Base-by-base conservation (phyloP, 2,888 invertebrate species). In the Allophyes oxyacanthae region DNA sequence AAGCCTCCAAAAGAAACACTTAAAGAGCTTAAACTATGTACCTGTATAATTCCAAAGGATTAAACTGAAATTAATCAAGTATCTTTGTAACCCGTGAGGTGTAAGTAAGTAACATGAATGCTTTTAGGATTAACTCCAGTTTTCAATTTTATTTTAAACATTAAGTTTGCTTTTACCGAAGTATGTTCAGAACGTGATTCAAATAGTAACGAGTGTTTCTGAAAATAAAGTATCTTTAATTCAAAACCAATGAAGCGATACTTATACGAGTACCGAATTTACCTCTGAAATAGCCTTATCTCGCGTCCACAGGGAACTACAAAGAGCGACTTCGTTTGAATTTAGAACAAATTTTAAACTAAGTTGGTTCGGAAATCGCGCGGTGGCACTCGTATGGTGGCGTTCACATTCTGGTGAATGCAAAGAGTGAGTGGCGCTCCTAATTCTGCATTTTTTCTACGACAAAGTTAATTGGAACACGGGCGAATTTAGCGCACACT, bases 271-370 rank as follows among this genome's bases (percentile, higher is more conserved):
- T 75, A 70, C 56, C 74, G 70, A 81, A 72, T 75, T 76, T 79
- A 77, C 76, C 72, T 75, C 61, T 56, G 60, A 71, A 83, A 83
- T 81, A 77, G 62, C 75, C 73, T 84, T 84, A 84, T 80, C 84
- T 78, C 63, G 73, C 67, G 72, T 79, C 77, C 77, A 66, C 77
- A 77, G 77, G 77, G 74, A 77, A 81, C 75, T 77, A 79, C 74
- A 78, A 77, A 73, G 73, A 78, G 69, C 60, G 74, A 79, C 77
- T 80, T 80, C 68, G 76, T 80, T 79, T 75, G 81, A 81, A 82
- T 83, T 82, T 78, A 74, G 70, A 82, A 80, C 79, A 82, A 81
- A 83, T 83, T 85, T 83, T 79, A 78, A 84, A 84, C 77, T 78
- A 79, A 83, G 75, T 83, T 79, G 68, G 79, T 82, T 85, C 74